Evolutionary conservation across 2,888 invertebrate species (phyloP).

Genomic region (Malthinus seriepunctatus): DNA sequence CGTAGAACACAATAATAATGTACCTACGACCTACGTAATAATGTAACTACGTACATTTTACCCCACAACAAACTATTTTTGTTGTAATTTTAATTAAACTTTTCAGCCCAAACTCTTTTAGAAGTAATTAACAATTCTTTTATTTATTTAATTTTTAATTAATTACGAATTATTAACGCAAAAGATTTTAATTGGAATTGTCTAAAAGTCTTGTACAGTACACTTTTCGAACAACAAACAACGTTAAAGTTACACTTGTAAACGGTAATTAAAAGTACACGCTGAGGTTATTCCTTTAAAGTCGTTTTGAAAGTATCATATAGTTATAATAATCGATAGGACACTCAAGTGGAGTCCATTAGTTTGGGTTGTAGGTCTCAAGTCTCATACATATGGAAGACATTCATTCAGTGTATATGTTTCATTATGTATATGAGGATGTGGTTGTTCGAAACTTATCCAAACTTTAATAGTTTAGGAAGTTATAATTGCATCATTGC

Average conservation of each 20-base stretch:
- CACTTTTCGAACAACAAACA: background rate
- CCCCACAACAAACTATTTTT: no score
- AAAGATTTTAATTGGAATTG: no score
- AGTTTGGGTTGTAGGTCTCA: slow-evolving; percentile 32
- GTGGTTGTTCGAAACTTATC: slow-evolving; percentile 25
- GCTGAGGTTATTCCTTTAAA: background rate
- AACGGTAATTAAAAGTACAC: background rate
- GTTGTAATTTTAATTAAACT: no score
- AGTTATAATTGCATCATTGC: no score
- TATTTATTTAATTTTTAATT: no score
- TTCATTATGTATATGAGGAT: slow-evolving; percentile 36
- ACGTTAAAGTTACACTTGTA: background rate
- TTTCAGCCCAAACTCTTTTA: no score
- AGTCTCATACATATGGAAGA: slow-evolving; percentile 35
- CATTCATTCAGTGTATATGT: slow-evolving; percentile 10
- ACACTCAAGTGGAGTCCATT: slow-evolving; percentile 31
- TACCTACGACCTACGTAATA: background rate
- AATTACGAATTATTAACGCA: no score
- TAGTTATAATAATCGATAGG: slow-evolving; percentile 30
- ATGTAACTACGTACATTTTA: no score
- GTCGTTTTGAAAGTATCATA: background rate
- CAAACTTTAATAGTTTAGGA: slow-evolving; percentile 6
- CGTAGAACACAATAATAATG: background rate
- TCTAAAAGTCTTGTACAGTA: no score
- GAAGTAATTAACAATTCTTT: no score